These are phyloP conservation scores for Ariolimax columbianus DNA, from an alignment of 2,888 invertebrate species.

Conservation along the genomic window DNA sequence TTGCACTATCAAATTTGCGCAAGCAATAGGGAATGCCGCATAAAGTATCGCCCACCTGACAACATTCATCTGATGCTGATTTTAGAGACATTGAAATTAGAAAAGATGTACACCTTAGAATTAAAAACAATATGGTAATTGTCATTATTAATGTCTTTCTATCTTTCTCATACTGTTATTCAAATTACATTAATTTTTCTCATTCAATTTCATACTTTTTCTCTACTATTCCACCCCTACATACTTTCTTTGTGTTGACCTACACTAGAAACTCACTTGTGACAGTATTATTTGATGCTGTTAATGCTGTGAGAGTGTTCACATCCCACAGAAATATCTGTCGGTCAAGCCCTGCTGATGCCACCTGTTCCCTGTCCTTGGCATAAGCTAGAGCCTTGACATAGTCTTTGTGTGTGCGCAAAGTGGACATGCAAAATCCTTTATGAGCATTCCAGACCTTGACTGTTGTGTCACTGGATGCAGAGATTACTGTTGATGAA, in stretches of 20 bases:
- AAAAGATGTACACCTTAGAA: too few species aligned
- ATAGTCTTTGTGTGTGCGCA: slow-evolving; percentile 98
- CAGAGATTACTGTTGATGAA: slow-evolving; percentile 90
- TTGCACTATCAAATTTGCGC: too few species aligned
- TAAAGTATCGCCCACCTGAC: too few species aligned
- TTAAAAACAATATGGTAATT: too few species aligned
- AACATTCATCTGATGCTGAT: too few species aligned
- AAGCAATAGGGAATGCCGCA: too few species aligned
- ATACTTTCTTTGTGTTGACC: background rate
- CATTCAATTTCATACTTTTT: too few species aligned
- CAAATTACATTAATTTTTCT: too few species aligned
- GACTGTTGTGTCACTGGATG: slow-evolving; percentile 98
- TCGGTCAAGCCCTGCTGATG: slow-evolving; percentile 97
- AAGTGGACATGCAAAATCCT: slow-evolving; percentile 99
- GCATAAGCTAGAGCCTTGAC: slow-evolving; percentile 98
- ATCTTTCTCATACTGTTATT: too few species aligned
- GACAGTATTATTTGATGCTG: slow-evolving; percentile 98
- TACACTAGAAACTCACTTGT: slow-evolving; percentile 84
- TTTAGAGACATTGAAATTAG: too few species aligned
- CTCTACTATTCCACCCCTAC: too few species aligned
- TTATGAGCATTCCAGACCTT: slow-evolving; percentile 99
- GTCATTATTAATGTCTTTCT: too few species aligned
- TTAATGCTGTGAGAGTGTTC: slow-evolving; percentile 96
- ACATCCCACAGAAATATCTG: slow-evolving; percentile 99
- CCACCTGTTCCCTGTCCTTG: slow-evolving; percentile 91